These are phyloP conservation scores for Polypedilum pembai DNA, from an alignment of 1,140 invertebrate species.

Conservation along the genomic window DNA sequence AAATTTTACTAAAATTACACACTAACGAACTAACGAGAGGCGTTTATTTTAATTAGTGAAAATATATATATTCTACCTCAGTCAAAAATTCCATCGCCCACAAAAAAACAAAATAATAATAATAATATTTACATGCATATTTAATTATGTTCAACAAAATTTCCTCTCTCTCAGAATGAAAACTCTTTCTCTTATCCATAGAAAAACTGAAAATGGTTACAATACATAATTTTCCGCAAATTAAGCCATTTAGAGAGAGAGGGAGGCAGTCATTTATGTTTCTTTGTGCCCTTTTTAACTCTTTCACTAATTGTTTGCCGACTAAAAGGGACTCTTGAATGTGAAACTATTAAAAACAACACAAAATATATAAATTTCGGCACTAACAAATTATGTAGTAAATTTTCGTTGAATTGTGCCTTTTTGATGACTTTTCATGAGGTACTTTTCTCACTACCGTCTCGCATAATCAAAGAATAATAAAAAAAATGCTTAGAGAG, in stretches of 20 bases:
- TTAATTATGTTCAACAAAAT: constrained; percentile 24
- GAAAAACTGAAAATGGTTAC: constrained; percentile 21
- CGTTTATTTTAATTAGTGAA: constrained; percentile 4
- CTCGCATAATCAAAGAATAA: no score
- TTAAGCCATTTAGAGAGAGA: neutral
- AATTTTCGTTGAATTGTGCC: no score
- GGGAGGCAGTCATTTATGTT: neutral
- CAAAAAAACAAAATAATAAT: neutral
- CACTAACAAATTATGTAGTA: no score
- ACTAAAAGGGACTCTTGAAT: neutral
- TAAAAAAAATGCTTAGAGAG: no score
- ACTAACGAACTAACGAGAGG: neutral
- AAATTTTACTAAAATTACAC: neutral
- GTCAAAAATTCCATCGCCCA: neutral
- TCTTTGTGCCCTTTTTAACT: neutral
- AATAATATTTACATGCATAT: constrained; percentile 27
- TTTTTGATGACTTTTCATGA: neutral
- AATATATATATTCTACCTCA: no score
- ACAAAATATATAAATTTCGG: no score
- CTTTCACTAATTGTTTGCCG: neutral
- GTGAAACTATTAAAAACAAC: no score
- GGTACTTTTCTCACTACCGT: neutral
- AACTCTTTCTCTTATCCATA: neutral
- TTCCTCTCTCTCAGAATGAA: neutral
- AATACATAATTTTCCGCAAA: constrained; percentile 21